Percentiles rank a stretch among this genome's conserved stretches.
Evolutionary conservation across 2,888 invertebrate genomes (phyloP).

Genomic region (Coenonympha glycerion): DNA sequence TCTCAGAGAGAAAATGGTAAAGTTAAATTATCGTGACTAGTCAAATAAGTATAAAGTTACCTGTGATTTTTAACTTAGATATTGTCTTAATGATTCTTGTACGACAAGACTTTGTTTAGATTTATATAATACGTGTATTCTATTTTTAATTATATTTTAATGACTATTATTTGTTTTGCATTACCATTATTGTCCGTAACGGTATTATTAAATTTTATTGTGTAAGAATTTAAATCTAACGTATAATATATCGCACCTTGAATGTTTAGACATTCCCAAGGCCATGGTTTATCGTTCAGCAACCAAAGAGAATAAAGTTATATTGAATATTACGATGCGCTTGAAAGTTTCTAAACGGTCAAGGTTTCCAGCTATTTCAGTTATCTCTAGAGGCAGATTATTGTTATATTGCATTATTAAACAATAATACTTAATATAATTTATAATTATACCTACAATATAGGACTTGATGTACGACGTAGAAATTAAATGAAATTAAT

Average conservation of each 20-base stretch:
- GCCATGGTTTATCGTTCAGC: too few species aligned
- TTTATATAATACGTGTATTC: conserved; percentile 32
- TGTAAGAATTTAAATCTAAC: too few species aligned
- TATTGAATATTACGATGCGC: background rate
- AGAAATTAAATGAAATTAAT: background rate
- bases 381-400: background rate
- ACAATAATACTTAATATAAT: too few species aligned
- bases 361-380: background rate
- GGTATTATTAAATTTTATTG: background rate
- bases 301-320: too few species aligned
- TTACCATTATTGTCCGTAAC: conserved; percentile 1
- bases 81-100: conserved; percentile 60
- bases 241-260: too few species aligned
- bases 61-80: conserved; percentile 70
- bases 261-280: background rate
- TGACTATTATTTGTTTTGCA: conserved; percentile 2
- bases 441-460: background rate
- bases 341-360: background rate
- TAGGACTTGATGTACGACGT: background rate
- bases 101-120: conserved; percentile 54
- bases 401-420: too few species aligned
- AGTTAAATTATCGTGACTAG: conserved; percentile 46
- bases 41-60: conserved; percentile 60
- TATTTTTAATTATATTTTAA: conserved; percentile 29
- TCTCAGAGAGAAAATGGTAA: conserved; percentile 33